These are phyloP conservation scores for Cinclus cinclus DNA, from an alignment of 2,113 vertebrate genomes.

Conservation along the genomic window DNA sequence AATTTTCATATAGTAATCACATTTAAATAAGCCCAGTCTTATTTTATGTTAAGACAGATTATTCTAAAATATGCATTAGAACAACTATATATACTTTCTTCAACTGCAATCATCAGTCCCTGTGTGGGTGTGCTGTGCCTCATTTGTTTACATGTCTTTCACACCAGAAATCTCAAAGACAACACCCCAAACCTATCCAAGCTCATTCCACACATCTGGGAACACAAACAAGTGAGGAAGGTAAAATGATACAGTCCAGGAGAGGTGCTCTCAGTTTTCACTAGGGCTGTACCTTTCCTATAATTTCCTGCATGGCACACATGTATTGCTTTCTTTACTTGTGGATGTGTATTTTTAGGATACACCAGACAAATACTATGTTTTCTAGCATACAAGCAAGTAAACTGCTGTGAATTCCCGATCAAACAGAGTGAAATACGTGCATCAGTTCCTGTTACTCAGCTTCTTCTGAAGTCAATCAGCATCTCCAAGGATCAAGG, in stretches of 20 bases:
- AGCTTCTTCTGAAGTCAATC: background rate
- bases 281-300: background rate
- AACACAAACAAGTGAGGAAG: background rate
- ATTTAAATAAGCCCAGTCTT: background rate
- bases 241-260: background rate
- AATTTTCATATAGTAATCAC: background rate
- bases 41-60: background rate
- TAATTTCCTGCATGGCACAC: background rate
- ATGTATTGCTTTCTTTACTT: background rate
- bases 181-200: background rate
- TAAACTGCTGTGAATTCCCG: background rate
- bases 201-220: background rate
- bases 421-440: background rate
- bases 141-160: background rate
- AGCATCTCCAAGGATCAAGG: background rate
- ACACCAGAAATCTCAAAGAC: background rate
- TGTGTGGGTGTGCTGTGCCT: background rate
- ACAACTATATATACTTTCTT: background rate
- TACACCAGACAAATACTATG: background rate
- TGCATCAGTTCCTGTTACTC: background rate
- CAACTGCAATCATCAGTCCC: background rate
- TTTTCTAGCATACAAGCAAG: background rate
- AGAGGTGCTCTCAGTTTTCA: background rate
- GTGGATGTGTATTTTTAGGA: background rate
- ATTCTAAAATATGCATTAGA: background rate